Conservation (phyloP, 2,113 vertebrate genomes). For the Zeus faber region DNA sequence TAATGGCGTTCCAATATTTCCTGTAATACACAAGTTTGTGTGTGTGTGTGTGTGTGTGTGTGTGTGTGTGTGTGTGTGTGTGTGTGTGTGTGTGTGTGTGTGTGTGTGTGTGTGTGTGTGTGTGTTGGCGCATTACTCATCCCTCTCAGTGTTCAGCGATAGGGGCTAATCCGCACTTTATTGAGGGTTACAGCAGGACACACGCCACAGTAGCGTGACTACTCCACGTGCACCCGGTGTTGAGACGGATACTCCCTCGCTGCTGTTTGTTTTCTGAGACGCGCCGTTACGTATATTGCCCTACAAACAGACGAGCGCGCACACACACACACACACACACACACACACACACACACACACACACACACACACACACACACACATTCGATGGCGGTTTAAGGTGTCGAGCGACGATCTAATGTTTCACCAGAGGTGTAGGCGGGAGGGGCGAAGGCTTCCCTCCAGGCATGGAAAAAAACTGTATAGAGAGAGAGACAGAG, state of each 20-base stretch:
- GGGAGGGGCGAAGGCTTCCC: slow-evolving; percentile 34
- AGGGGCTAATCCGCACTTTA: slow-evolving; percentile 39
- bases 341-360: slow-evolving; percentile 3
- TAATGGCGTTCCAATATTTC: neutral
- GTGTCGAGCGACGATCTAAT: slow-evolving; percentile 63
- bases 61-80: slow-evolving; percentile 18
- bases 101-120: slow-evolving; percentile 17
- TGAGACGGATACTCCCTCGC: slow-evolving; percentile 22
- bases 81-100: slow-evolving; percentile 19
- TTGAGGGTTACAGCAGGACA: slow-evolving; percentile 56
- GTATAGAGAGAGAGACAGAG: neutral
- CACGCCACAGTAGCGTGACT: slow-evolving; percentile 59
- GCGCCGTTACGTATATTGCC: slow-evolving; percentile 26
- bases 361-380: too few relatives aligned
- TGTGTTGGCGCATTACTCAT: slow-evolving; percentile 48
- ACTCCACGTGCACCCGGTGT: slow-evolving; percentile 4
- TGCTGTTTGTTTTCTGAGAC: slow-evolving; percentile 42
- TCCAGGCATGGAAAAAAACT: slow-evolving; percentile 23
- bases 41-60: slow-evolving; percentile 19
- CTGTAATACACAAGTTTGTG: neutral
- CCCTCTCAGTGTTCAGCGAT: slow-evolving; percentile 48
- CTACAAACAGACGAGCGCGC: slow-evolving; percentile 12
- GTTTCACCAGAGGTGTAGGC: slow-evolving; percentile 57
- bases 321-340: slow-evolving; percentile 10
- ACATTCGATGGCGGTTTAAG: slow-evolving; percentile 49